phyloP scores from a whole-genome alignment of 2,888 invertebrate genomes.

The Brachynemurus nebulosus region DNA sequence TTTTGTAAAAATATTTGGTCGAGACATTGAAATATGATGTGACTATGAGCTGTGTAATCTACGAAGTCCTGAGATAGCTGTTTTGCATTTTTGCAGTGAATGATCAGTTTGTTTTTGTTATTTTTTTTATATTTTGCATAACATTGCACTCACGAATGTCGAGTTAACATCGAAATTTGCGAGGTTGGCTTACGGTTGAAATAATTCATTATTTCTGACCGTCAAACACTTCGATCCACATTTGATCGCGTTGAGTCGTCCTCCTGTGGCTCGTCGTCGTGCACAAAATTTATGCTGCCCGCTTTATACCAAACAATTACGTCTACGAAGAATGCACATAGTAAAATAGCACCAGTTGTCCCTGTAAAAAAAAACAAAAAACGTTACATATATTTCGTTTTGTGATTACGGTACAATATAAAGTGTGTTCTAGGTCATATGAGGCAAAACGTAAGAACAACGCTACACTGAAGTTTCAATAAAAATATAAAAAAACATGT shows the following conservation, averaged over 20 bases:
- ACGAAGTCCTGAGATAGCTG: not conserved
- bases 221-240: slow-evolving; percentile 23
- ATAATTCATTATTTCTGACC: slow-evolving; percentile 6
- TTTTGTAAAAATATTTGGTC: not conserved
- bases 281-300: slow-evolving; percentile 54
- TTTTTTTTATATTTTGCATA: not conserved
- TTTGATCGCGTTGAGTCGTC: slow-evolving; percentile 31
- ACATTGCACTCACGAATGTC: slow-evolving; percentile 2
- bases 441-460: no score
- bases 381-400: not conserved
- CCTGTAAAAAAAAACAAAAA: slow-evolving; percentile 36
- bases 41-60: not conserved
- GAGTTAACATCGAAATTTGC: not conserved
- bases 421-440: no score
- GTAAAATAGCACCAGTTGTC: slow-evolving; percentile 71
- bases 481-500: not conserved
- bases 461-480: no score
- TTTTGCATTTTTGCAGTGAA: no score
- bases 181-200: not conserved
- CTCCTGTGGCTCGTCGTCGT: slow-evolving; percentile 31
- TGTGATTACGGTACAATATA: not conserved
- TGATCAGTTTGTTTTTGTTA: not conserved
- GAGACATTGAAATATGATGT: not conserved
- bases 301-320: slow-evolving; percentile 81
- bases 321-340: slow-evolving; percentile 79